Evolutionary conservation across 53 echinoderm and acorn worm species (phyloP).

Genomic region (Holothuria scabra): DNA sequence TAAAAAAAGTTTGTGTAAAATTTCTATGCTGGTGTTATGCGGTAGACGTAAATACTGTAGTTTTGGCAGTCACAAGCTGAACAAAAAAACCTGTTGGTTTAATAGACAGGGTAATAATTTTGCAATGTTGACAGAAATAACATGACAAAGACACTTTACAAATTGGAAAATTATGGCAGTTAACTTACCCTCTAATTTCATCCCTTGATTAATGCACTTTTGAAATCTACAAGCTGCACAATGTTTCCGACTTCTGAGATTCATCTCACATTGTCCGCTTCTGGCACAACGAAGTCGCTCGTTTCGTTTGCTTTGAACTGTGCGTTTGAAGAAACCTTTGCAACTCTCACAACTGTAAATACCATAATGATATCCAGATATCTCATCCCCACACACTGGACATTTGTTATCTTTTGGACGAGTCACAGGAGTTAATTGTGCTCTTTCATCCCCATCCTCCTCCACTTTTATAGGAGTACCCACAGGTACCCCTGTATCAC

Average conservation of each 20-base stretch:
- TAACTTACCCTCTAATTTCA: conserved; percentile 84
- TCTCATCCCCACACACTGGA: conserved; percentile 74
- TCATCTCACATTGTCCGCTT: conserved; percentile 62
- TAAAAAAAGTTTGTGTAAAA: no score
- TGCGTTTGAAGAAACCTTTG: conserved; percentile 93
- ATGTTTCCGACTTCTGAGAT: conserved; percentile 75
- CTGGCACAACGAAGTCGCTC: conserved; percentile 68
- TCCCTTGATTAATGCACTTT: conserved; percentile 79
- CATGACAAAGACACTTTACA: no score
- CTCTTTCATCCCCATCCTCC: no score
- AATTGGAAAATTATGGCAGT: no score
- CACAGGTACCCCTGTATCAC: no score
- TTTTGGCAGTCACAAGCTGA: no score
- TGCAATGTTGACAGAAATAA: no score
- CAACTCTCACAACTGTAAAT: conserved; percentile 92
- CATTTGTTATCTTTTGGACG: conserved; percentile 76
- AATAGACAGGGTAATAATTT: no score
- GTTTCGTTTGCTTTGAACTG: conserved; percentile 82
- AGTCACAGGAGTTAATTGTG: conserved; percentile 1
- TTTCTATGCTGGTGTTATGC: no score
- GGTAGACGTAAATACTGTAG: no score
- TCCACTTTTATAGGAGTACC: no score
- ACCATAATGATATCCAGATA: conserved; percentile 97
- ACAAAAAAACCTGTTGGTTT: no score
- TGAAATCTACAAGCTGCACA: conserved; percentile 86